phyloP scores from a whole-genome alignment of 2,113 vertebrate species.

The Otocyon megalotis region DNA sequence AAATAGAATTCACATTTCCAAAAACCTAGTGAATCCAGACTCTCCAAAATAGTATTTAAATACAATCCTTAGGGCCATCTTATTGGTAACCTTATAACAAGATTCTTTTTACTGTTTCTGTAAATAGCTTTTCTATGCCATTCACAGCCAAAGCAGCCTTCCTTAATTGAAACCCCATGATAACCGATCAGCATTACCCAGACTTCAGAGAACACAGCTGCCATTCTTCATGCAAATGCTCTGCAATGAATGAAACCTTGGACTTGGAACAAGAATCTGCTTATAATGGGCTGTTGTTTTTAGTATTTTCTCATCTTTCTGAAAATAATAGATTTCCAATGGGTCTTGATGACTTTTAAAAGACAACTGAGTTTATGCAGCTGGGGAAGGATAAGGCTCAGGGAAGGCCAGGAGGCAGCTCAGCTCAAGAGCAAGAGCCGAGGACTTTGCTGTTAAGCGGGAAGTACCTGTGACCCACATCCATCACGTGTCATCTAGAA shows the following conservation, averaged over 20 bases:
- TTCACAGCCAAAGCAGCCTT: slow-evolving; percentile 6
- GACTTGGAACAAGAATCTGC: not conserved
- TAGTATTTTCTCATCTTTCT: slow-evolving; percentile 5
- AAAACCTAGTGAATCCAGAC: slow-evolving; percentile 28
- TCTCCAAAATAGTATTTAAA: slow-evolving; percentile 11
- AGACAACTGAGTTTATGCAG: not conserved
- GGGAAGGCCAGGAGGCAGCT: not conserved
- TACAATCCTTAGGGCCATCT: not conserved
- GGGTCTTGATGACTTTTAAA: not conserved
- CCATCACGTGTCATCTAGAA: not conserved
- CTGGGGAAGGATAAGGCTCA: not conserved
- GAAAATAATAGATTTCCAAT: not conserved
- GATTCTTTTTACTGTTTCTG: not conserved
- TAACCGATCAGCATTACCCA: not conserved
- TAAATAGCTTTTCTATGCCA: slow-evolving; percentile 40
- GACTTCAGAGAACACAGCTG: slow-evolving; percentile 3
- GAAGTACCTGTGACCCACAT: not conserved
- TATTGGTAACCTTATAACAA: slow-evolving; percentile 33
- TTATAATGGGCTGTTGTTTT: not conserved
- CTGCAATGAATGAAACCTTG: not conserved
- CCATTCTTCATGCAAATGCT: slow-evolving; percentile 7
- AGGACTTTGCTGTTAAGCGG: not conserved
- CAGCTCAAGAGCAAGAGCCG: not conserved
- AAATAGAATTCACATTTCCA: slow-evolving; percentile 28
- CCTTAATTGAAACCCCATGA: slow-evolving; percentile 27